A percentile compares a stretch with the other conserved stretches of the same genome.
phyloP scores from a whole-genome alignment of 2,797 vertebrate species.

The Enteromius paludinosus region DNA sequence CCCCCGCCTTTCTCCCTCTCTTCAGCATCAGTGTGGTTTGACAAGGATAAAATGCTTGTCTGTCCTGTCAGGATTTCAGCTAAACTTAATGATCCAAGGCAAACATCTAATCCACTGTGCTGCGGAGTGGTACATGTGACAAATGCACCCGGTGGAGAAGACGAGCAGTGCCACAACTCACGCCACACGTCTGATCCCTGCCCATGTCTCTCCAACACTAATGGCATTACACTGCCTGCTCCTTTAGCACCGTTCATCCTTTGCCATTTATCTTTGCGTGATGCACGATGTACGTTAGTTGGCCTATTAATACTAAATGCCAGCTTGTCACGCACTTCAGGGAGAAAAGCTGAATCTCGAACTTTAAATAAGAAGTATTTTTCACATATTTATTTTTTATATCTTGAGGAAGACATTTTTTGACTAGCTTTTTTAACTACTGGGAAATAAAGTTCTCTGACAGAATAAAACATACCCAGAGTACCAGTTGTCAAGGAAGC shows the following conservation, averaged over 20 bases:
- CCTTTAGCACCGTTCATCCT: slow-evolving; percentile 31
- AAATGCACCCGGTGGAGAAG: slow-evolving; percentile 56
- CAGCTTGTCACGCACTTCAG: slow-evolving; percentile 24
- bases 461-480: neutral
- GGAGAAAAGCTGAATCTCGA: slow-evolving; percentile 28
- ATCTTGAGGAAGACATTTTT: slow-evolving; percentile 16
- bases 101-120: slow-evolving; percentile 63
- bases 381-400: slow-evolving; percentile 6
- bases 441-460: neutral
- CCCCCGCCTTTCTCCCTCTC: slow-evolving; percentile 13
- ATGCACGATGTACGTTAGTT: slow-evolving; percentile 21
- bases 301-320: slow-evolving; percentile 33
- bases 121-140: slow-evolving; percentile 58
- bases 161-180: slow-evolving; percentile 61
- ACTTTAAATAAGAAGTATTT: slow-evolving; percentile 27
- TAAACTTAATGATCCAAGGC: slow-evolving; percentile 64
- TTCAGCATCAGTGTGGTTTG: slow-evolving; percentile 48
- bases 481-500: neutral
- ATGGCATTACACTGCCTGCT: slow-evolving; percentile 53
- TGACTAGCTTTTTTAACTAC: neutral
- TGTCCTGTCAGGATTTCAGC: slow-evolving; percentile 62
- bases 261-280: slow-evolving; percentile 44
- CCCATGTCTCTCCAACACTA: slow-evolving; percentile 56
- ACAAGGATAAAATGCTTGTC: slow-evolving; percentile 62
- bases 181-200: slow-evolving; percentile 53